These are phyloP conservation scores for Pseudochirops corinnae DNA, from an alignment of 2,797 vertebrate genomes.

Conservation along the genomic window DNA sequence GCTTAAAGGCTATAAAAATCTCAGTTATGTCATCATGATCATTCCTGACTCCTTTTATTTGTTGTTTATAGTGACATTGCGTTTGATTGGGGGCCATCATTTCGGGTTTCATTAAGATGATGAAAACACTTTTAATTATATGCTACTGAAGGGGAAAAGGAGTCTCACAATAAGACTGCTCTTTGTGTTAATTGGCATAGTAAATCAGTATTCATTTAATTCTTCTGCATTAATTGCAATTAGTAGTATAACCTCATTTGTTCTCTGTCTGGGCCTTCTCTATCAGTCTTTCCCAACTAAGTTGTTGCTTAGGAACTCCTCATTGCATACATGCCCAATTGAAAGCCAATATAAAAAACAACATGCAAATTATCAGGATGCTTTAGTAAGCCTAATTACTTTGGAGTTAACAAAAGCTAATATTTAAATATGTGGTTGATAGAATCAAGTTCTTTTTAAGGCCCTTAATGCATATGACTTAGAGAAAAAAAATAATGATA, in stretches of 20 bases:
- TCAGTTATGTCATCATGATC: constrained; percentile 47
- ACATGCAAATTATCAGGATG: neutral
- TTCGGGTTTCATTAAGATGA: constrained; percentile 65
- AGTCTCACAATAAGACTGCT: neutral
- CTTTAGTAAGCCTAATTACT: neutral
- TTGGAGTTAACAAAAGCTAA: neutral
- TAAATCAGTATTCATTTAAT: constrained; percentile 76
- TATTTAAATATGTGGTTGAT: neutral
- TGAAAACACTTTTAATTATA: constrained; percentile 77
- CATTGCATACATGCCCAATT: constrained; percentile 36
- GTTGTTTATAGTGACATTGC: constrained; percentile 54
- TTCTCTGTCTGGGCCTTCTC: constrained; percentile 32
- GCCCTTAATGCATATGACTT: neutral
- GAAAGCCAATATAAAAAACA: neutral
- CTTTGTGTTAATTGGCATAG: constrained; percentile 79
- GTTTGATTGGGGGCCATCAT: constrained; percentile 71
- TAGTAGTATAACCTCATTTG: constrained; percentile 75
- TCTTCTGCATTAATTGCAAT: constrained; percentile 72
- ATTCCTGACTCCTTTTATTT: constrained; percentile 71
- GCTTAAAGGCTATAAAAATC: neutral
- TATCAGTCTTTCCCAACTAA: constrained; percentile 1
- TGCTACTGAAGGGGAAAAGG: constrained; percentile 50
- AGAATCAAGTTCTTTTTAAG: neutral
- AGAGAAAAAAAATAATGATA: constrained; percentile 28
- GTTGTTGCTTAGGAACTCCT: constrained; percentile 35